Evolutionary conservation across 2,113 vertebrate genomes (phyloP), one percentile per base, ranked within the genome.

Genomic region (Perca schrenkii): DNA sequence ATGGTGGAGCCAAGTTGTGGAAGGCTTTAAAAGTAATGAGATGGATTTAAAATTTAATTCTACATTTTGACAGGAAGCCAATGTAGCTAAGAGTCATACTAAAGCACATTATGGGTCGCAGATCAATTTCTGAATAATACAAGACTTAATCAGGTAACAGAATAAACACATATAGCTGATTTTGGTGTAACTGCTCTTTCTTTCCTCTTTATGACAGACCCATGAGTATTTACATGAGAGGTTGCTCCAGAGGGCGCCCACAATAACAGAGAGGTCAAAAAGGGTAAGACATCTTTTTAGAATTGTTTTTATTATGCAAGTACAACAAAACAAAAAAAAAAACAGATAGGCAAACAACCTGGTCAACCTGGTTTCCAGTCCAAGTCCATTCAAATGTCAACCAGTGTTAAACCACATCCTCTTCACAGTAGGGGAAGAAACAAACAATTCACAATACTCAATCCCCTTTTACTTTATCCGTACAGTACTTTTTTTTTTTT

Each of bases 221-320:
- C 98, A 99, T 88, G 98, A 99, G 74, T 99, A 97, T 95, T 95
- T 99, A 84, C 96, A 97, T 63, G 98, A 99, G 91, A 97, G 95
- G 94, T 95, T 99, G 93, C 79, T 99, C 80, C 97, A 97, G 87
- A 96, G 94, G 93, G 97, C 97, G 36, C 98, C 98, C 69, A 99
- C 97, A 94, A 99, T 99, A 94, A 95, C 95, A 19, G 97, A 99
- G 94, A 94, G 98, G 93, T 96, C 98, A 53, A 99, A 96, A 96
- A 98, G 94, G 97, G 98, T 99, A 95, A 92, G 22, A 11, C 2
- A 0, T 3, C 31, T n/a, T n/a, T n/a, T n/a, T n/a, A n/a, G n/a
- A n/a, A n/a, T n/a, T n/a, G n/a, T n/a, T n/a, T n/a, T n/a, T n/a
- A n/a, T n/a, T n/a, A n/a, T n/a, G n/a, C n/a, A n/a, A n/a, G n/a